Conservation (phyloP, 2,797 vertebrate species). For the Myotis vivesi region DNA sequence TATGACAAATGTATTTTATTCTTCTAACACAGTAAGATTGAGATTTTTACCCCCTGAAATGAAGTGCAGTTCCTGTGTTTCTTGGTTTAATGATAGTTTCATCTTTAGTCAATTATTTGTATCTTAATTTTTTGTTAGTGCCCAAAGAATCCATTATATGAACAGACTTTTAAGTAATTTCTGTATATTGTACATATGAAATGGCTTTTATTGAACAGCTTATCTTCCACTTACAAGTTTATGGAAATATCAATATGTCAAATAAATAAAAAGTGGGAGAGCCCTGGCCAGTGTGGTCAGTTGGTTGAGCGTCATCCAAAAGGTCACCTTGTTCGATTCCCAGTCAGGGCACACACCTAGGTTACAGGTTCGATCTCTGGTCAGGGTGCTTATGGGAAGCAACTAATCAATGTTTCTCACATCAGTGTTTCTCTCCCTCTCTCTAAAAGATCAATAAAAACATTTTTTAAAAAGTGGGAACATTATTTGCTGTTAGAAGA, state of each 20-base stretch:
- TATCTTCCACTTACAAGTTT: conserved; percentile 67
- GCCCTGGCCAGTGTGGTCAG: neutral
- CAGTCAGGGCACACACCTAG: neutral
- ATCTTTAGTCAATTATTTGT: conserved; percentile 67
- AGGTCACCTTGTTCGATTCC: neutral
- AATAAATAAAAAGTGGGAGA: conserved; percentile 67
- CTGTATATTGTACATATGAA: conserved; percentile 82
- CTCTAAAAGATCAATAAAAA: neutral
- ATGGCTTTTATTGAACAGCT: conserved; percentile 70
- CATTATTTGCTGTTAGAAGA: conserved; percentile 65
- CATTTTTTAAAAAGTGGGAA: conserved; percentile 51
- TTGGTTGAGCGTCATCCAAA: neutral
- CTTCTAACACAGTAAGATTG: conserved; percentile 61
- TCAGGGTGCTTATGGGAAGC: neutral
- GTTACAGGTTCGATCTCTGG: neutral
- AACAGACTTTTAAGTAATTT: conserved; percentile 80
- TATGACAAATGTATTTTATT: conserved; percentile 62
- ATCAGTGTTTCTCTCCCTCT: neutral
- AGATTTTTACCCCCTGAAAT: neutral
- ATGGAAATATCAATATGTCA: conserved; percentile 60
- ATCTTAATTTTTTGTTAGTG: conserved; percentile 66
- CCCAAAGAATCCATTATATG: conserved; percentile 69
- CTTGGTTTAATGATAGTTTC: conserved; percentile 58
- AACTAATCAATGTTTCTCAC: neutral
- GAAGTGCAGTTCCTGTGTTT: conserved; percentile 47